phyloP scores from a whole-genome alignment of 2,797 vertebrate genomes.

The Synaphobranchus kaupii region DNA sequence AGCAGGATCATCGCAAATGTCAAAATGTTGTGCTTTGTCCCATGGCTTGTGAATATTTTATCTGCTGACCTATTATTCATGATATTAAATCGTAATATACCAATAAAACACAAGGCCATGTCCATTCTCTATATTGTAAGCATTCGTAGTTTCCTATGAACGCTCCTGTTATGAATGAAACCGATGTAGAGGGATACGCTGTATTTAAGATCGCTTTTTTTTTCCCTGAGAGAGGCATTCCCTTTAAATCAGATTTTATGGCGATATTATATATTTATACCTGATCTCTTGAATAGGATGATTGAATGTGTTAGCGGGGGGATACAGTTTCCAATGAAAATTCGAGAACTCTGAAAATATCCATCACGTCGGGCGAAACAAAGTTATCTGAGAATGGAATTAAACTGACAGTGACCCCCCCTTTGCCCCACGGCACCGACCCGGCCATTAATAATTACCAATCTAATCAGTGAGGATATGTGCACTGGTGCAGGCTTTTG shows the following conservation, averaged over 20 bases:
- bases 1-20: too few relatives aligned
- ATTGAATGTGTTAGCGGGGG: conserved; percentile 79
- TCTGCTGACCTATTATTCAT: not conserved
- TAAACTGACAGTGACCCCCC: conserved; percentile 82
- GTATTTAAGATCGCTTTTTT: not conserved
- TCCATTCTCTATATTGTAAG: not conserved
- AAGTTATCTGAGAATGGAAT: conserved; percentile 86
- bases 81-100: not conserved
- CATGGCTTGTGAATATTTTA: not conserved
- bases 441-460: conserved; percentile 84
- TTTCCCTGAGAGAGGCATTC: not conserved
- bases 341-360: conserved; percentile 79
- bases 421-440: conserved; percentile 77
- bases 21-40: not conserved
- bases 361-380: conserved; percentile 82
- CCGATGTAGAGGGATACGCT: not conserved
- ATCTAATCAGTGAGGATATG: conserved; percentile 84
- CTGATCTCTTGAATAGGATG: conserved; percentile 76
- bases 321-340: conserved; percentile 85
- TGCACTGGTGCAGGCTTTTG: conserved; percentile 70
- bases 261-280: too few relatives aligned
- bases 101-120: not conserved
- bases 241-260: conserved; percentile 69
- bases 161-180: not conserved
- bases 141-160: not conserved